These are phyloP conservation scores for Syrrhaptes paradoxus DNA, from an alignment of 2,113 vertebrate genomes.

Conservation along the genomic window DNA sequence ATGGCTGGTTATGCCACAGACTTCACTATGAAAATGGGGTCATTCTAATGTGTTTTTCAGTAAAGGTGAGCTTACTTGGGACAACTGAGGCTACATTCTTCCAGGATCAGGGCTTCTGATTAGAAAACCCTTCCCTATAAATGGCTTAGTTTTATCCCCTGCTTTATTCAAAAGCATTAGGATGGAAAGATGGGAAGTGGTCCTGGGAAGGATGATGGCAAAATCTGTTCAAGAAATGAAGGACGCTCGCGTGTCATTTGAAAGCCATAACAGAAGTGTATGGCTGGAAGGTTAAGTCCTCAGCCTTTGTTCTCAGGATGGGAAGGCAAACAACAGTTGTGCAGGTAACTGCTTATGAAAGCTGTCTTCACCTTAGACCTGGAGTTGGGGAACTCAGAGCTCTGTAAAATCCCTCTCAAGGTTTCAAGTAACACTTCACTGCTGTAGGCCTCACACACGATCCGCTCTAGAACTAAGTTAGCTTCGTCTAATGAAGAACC, in stretches of 20 bases:
- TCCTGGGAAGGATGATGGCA: neutral
- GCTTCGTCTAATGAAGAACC: neutral
- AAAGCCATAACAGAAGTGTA: neutral
- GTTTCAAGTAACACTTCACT: neutral
- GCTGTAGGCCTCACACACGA: neutral
- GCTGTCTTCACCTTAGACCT: neutral
- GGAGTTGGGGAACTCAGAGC: neutral
- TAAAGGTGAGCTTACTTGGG: neutral
- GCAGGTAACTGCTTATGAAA: neutral
- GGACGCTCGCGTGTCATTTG: rapidly evolving
- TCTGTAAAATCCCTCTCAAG: neutral
- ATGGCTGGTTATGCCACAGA: neutral
- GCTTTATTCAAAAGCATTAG: neutral
- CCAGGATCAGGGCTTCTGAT: neutral
- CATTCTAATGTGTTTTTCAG: neutral
- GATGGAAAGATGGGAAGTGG: neutral
- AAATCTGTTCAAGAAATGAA: neutral
- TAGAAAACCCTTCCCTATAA: neutral
- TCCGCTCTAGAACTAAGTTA: neutral
- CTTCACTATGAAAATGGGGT: neutral
- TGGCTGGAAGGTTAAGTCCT: neutral
- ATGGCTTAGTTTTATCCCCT: neutral
- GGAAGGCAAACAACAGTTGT: neutral
- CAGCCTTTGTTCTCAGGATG: neutral
- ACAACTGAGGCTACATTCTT: neutral